Percentiles rank a stretch among this genome's conserved stretches.
Evolutionary conservation across 2,888 invertebrate species (phyloP).

Genomic region (Ormyrus rosae): DNA sequence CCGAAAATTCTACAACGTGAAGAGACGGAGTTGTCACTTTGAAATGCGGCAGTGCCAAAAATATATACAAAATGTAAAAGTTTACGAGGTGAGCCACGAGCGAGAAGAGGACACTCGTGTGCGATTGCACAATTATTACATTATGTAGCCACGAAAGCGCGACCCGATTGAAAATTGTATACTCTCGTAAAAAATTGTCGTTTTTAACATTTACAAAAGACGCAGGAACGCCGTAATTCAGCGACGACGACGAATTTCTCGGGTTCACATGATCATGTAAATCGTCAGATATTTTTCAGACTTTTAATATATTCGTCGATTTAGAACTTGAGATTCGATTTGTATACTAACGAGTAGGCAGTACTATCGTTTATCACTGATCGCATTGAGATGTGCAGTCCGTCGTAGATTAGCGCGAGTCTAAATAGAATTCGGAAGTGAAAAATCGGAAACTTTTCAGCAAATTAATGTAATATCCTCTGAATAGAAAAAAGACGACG

Average conservation of each 20-base stretch:
- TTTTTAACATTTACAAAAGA: no score
- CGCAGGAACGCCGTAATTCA: no score
- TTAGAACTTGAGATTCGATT: slow-evolving; percentile 10
- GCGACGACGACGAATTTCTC: no score
- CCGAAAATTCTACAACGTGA: slow-evolving; percentile 1
- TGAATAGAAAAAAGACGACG: no score
- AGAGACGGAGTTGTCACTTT: slow-evolving; percentile 42
- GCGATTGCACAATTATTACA: slow-evolving; percentile 22
- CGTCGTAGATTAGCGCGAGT: slow-evolving; percentile 21
- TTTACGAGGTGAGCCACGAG: not conserved
- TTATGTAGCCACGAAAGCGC: not conserved
- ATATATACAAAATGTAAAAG: slow-evolving; percentile 24
- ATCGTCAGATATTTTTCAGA: slow-evolving; percentile 29
- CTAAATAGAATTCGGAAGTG: slow-evolving; percentile 4
- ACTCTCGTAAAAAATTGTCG: no score
- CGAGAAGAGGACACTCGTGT: not conserved
- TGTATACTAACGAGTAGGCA: slow-evolving; percentile 18
- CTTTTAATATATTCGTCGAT: slow-evolving; percentile 1
- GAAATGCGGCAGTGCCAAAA: slow-evolving; percentile 51
- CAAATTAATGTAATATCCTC: no score
- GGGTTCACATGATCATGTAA: not conserved
- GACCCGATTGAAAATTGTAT: no score
- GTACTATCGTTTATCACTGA: slow-evolving; percentile 21
- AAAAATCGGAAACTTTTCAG: not conserved
- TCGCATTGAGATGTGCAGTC: slow-evolving; percentile 41